Percentiles rank a stretch among this genome's conserved stretches.
phyloP scores from a whole-genome alignment of 2,888 invertebrate genomes.

The Apamea monoglypha region DNA sequence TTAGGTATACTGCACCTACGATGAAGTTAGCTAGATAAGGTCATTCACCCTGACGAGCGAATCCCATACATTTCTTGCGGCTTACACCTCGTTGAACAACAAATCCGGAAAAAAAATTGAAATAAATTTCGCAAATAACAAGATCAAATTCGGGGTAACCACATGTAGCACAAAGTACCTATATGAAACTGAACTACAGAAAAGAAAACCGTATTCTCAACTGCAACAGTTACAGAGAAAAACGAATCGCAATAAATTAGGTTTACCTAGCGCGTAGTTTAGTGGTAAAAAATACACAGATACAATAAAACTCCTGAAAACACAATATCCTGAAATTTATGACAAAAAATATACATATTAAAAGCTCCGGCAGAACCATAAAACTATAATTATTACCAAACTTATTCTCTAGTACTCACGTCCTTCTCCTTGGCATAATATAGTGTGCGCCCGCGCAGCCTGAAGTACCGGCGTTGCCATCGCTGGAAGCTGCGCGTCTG shows the following conservation, averaged over 20 bases:
- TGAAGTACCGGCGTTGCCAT: conserved; percentile 96
- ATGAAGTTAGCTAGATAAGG: not conserved
- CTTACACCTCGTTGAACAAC: not conserved
- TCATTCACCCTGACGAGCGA: not conserved
- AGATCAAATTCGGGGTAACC: too few species aligned
- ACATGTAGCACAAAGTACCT: not conserved
- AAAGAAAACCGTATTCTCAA: not conserved
- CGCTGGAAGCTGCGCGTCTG: conserved; percentile 96
- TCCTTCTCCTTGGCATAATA: conserved; percentile 97
- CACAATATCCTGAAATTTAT: not conserved
- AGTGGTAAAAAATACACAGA: not conserved
- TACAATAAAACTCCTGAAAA: not conserved
- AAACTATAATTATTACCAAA: not conserved
- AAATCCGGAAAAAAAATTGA: not conserved
- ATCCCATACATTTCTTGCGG: not conserved
- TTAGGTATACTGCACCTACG: not conserved
- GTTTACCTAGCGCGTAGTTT: not conserved
- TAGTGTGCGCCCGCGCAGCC: conserved; percentile 94
- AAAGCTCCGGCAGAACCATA: not conserved
- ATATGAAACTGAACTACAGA: not conserved
- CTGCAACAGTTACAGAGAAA: not conserved
- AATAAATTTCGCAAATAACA: too few species aligned
- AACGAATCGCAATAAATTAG: not conserved
- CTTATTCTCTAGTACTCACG: conserved; percentile 88
- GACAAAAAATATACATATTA: not conserved